Evolutionary conservation across 2,888 invertebrate genomes (phyloP), one percentile per base, ranked within the genome.

Genomic region (Encarsia formosa): DNA sequence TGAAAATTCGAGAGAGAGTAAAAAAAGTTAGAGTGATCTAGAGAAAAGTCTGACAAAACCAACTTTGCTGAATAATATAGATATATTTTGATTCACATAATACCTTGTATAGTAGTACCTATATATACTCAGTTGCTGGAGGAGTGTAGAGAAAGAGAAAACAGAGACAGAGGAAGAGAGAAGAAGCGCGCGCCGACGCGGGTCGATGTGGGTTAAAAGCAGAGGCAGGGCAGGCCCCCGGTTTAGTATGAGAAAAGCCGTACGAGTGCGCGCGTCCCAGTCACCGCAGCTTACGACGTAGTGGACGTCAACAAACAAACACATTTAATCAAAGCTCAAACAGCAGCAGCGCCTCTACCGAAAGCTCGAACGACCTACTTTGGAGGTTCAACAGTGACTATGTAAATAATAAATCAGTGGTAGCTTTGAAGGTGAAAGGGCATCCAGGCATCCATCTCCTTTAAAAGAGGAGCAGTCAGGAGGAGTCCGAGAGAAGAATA

Each of bases 121-220:
- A n/a, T n/a, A n/a, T n/a, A n/a, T n/a, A n/a, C n/a, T n/a, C n/a
- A n/a, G n/a, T n/a, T n/a, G n/a, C n/a, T n/a, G n/a, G n/a, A 35
- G 5, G n/a, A 6, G n/a, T 41, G 13, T 2, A 35, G 18, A 18
- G 22, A 19, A 18, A 18, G 26, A 20, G 38, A 15, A 24, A 13
- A 38, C 11, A 24, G 20, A 23, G 3, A 20, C n/a, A 16, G 31
- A 11, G 29, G 19, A 16, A n/a, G 34, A 44, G 34, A 45, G 24
- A 26, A 8, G 11, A 39, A 29, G 44, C 44, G 41, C 35, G 53
- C 43, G 53, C 52, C 57, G 49, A 59, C 59, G 59, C 63, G 60
- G 68, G 62, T 68, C 68, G 69, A 69, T 69, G 66, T 13, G 8
- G n/a, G 34, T 64, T 68, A 67, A 66, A 67, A 68, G 67, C 64